Base-by-base conservation (phyloP, 2,888 invertebrate genomes). In the Callyntrura sp. region DNA sequence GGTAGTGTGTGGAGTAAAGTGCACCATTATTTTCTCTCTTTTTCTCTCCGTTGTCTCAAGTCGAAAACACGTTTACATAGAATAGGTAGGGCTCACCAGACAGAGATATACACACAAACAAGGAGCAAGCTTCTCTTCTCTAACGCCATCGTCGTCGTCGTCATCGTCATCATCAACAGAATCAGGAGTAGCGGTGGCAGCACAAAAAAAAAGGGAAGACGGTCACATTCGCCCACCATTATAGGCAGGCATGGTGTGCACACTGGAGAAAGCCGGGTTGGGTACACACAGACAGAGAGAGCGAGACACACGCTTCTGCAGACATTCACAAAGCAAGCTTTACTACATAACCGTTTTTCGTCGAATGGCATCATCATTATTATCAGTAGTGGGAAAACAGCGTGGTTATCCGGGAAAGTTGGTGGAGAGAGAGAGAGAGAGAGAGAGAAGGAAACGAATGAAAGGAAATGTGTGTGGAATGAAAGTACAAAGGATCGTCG, bases 1-100 rank as follows among this genome's bases (percentile, higher is more conserved):
- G 28, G 70, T 70, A 17, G n/a, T n/a, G 70, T 70, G 70, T 70
- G 70, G 70, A 70, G 35, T 70, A 70, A 73, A 73, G 73, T 73
- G 48, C 73, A 73, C 73, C 48, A 73, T 73, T 48, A 48, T 48
- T 73, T 20, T 73, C 45, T 45, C 48, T 35, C 73, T 6, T 28
- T 43, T 12, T 70, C 43, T 43, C 43, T 60, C 20, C n/a, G 4
- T 25, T 65, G 25, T 9, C 20, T 43, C 43, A 43, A 43, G 70
- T 70, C 43, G n/a, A 70, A 65, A 73, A 45, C 73, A 48, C 48
- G 73, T 73, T 73, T 73, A 73, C 73, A 73, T 11, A 45, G 73
- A 73, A 48, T 73, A 73, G 73, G 73, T 48, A 48, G 73, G 73
- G 48, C 73, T 65, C 65, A 65, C 65, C n/a, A n/a, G n/a, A 65